Conservation (phyloP, 2,113 vertebrate species). For the Coptodon rendalli region DNA sequence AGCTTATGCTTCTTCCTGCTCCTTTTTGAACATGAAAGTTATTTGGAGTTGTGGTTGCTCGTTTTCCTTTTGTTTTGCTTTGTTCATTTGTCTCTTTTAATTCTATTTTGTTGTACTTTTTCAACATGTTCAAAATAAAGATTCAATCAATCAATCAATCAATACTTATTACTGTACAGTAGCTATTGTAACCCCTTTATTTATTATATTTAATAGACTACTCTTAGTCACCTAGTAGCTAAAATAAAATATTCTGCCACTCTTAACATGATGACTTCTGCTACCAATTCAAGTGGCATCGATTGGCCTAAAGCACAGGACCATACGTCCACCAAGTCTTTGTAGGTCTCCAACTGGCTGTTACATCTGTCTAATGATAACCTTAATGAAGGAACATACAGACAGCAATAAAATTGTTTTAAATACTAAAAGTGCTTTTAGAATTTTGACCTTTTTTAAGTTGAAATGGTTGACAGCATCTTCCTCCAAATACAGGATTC, state of each 20-base stretch:
- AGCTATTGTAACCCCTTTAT: not conserved
- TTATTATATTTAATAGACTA: not conserved
- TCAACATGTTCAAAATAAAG: too few relatives aligned
- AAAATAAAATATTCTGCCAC: not conserved
- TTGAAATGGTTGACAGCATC: not conserved
- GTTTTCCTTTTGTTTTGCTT: too few relatives aligned
- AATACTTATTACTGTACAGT: not conserved
- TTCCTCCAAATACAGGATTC: conserved; percentile 5
- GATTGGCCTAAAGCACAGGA: not conserved
- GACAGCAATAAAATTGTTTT: not conserved
- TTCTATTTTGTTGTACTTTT: too few relatives aligned
- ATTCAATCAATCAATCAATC: too few relatives aligned
- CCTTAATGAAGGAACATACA: not conserved
- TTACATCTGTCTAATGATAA: not conserved
- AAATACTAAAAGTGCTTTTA: not conserved
- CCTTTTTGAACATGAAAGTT: too few relatives aligned
- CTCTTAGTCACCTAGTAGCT: not conserved
- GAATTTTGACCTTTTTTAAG: not conserved
- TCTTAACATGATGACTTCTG: not conserved
- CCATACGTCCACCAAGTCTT: not conserved
- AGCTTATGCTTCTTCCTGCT: too few relatives aligned
- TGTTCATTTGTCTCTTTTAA: too few relatives aligned
- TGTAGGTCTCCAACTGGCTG: not conserved
- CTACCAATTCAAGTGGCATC: not conserved
- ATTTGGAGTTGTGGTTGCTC: too few relatives aligned